A percentile compares a stretch with the other conserved stretches of the same genome.
Evolutionary conservation across 1,140 invertebrate species (phyloP).

Genomic region (Bombus confusus): DNA sequence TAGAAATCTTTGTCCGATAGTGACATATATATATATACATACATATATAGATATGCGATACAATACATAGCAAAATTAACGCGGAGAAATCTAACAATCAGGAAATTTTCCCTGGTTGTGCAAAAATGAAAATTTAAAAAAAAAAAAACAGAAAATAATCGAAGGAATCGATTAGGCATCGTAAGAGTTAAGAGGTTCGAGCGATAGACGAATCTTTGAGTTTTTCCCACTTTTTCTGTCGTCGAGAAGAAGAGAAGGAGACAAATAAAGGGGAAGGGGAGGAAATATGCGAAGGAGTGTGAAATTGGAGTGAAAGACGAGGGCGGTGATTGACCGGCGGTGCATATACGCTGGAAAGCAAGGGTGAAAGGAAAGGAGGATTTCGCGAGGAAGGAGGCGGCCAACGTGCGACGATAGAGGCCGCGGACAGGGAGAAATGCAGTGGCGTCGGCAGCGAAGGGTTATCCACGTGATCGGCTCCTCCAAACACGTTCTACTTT

Average conservation of each 20-base stretch:
- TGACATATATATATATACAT: no score
- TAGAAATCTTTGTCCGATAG: no score
- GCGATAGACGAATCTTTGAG: background rate
- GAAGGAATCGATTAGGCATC: no score
- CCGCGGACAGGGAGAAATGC: conserved; percentile 71
- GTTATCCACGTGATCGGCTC: conserved; percentile 81
- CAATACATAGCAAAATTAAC: no score
- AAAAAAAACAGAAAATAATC: no score
- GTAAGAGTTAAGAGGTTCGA: background rate
- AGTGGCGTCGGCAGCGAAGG: conserved; percentile 80
- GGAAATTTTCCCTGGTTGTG: no score
- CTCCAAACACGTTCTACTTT: conserved; percentile 79
- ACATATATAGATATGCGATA: no score
- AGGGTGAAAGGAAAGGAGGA: background rate
- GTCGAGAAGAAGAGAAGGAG: no score
- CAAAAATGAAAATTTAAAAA: no score
- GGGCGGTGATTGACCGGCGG: background rate
- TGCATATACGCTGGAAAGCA: background rate
- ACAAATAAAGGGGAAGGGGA: background rate
- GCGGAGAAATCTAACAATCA: no score
- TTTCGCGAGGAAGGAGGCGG: background rate
- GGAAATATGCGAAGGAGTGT: background rate
- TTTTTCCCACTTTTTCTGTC: background rate
- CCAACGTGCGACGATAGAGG: background rate
- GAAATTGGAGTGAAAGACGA: background rate